A percentile compares a stretch with the other conserved stretches of the same genome.
Conservation (phyloP, 2,888 invertebrate genomes). For the Perizoma flavofasciatum region DNA sequence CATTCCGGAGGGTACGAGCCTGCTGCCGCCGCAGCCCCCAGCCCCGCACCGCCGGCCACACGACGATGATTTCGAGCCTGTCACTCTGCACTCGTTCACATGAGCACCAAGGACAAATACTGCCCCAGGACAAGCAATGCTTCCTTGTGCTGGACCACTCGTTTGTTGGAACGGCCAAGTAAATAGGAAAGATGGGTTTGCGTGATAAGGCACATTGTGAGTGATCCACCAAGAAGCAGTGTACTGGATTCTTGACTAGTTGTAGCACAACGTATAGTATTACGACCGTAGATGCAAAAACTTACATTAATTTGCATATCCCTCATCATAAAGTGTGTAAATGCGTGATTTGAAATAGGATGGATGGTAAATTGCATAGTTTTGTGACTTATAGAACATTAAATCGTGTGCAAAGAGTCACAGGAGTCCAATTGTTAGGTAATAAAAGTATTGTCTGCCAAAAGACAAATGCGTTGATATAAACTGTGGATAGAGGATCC, state of each 20-base stretch:
- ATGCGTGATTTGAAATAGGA: constrained; percentile 11
- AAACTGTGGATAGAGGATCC: background rate
- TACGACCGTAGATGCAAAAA: constrained; percentile 18
- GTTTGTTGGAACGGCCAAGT: constrained; percentile 13
- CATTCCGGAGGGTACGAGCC: constrained; percentile 88
- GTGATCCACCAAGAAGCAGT: constrained; percentile 25
- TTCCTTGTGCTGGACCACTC: constrained; percentile 24
- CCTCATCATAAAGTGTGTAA: constrained; percentile 4
- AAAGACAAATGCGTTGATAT: background rate
- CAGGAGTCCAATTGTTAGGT: no score
- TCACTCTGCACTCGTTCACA: constrained; percentile 80
- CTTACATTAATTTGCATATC: constrained; percentile 21
- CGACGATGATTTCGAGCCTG: constrained; percentile 84
- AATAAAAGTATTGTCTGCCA: constrained; percentile 4
- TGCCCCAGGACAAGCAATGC: constrained; percentile 6
- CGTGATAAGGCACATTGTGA: constrained; percentile 14
- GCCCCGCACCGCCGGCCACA: constrained; percentile 73
- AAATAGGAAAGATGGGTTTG: constrained; percentile 2
- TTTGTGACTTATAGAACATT: constrained; percentile 11
- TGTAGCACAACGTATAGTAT: constrained; percentile 14
- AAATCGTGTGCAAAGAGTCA: constrained; percentile 4
- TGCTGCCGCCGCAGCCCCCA: constrained; percentile 86
- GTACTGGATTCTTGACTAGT: constrained; percentile 15
- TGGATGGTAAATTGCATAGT: constrained; percentile 13
- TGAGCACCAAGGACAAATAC: constrained; percentile 43